Base-by-base conservation (phyloP, 2,888 invertebrate species). In the Drosophila subquinaria region DNA sequence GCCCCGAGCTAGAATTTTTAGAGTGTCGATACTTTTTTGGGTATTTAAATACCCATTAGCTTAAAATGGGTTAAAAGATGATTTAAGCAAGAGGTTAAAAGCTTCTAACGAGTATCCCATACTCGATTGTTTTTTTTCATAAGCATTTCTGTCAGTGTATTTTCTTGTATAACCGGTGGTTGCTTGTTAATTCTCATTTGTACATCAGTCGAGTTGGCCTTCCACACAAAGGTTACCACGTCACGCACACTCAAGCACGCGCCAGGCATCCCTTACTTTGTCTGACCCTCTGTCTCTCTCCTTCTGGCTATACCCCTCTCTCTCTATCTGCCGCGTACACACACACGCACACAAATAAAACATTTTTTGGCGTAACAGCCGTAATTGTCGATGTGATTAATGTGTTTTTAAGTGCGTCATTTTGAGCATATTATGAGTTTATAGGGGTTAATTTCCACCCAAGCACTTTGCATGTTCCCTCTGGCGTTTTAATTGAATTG, bases 321-420 rank as follows among this genome's bases (percentile, higher is more conserved):
- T 30, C 20, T 10, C 43, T 40, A 23, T 38, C 45, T 35, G 42
- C 20, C 59, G 33, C 38, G 3, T 4, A 36, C 35, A 3, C 30
- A 9, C 30, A 23, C 55, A 15, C 33, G 53, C 35, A 38, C 30
- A 42, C 45, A 53, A 40, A 61, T 51, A 59, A 50, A 42, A 65
- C 64, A 77, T 69, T 74, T 69, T 74, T 75, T 69, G 84, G 68
- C 63, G 68, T 78, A 70, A 72, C 84, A 69, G 67, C 69, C 71
- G 88, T 88, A 86, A 86, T 86, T 86, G 86, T 89, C 88, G 87
- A 86, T 88, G 85, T 89, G 89, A 88, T 88, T 88, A 88, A 88
- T 89, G 87, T 88, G 81, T 76, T 85, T 88, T 88, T 89, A 88
- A 88, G 89, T 88, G 87, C 85, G 88, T 89, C 85, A 88, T 89